Percentiles rank a stretch among this genome's conserved stretches.
Conservation (phyloP, 2,113 vertebrate species). For the Pandion haliaetus region DNA sequence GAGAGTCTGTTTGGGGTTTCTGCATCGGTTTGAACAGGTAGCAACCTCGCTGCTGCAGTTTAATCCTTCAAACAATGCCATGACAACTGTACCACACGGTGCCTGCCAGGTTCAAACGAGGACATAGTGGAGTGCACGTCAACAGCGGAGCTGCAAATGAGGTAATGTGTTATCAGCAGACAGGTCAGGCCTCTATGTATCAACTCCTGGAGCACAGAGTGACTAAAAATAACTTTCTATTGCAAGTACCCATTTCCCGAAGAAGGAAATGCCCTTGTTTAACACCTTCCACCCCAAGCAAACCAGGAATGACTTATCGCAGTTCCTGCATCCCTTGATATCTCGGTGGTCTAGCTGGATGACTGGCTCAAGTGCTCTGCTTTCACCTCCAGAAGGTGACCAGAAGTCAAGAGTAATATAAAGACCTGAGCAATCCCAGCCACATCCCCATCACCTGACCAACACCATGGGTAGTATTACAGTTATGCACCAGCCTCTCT, state of each 20-base stretch:
- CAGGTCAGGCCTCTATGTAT: conserved; percentile 68
- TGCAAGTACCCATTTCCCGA: conserved; percentile 74
- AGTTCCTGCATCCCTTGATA: background rate
- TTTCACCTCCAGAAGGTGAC: background rate
- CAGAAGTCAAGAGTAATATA: background rate
- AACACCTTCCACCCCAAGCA: conserved; percentile 15
- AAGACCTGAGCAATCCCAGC: background rate
- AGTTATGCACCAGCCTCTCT: background rate
- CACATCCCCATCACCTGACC: conserved; percentile 12
- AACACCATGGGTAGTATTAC: conserved; percentile 16
- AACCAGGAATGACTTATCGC: background rate
- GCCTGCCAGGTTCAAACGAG: conserved; percentile 72
- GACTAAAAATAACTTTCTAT: conserved; percentile 70
- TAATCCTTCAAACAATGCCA: background rate
- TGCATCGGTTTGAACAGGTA: background rate
- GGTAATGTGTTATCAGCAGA: conserved; percentile 75
- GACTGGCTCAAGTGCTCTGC: background rate
- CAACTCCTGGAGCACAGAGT: conserved; percentile 19
- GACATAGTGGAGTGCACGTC: conserved; percentile 45
- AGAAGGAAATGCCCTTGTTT: conserved; percentile 33
- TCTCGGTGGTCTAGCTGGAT: background rate
- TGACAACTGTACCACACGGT: background rate
- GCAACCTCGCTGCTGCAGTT: background rate
- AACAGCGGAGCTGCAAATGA: conserved; percentile 59
- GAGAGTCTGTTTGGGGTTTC: background rate